Conservation (phyloP, 2,113 vertebrate species). For the Amblyornis subalaris region DNA sequence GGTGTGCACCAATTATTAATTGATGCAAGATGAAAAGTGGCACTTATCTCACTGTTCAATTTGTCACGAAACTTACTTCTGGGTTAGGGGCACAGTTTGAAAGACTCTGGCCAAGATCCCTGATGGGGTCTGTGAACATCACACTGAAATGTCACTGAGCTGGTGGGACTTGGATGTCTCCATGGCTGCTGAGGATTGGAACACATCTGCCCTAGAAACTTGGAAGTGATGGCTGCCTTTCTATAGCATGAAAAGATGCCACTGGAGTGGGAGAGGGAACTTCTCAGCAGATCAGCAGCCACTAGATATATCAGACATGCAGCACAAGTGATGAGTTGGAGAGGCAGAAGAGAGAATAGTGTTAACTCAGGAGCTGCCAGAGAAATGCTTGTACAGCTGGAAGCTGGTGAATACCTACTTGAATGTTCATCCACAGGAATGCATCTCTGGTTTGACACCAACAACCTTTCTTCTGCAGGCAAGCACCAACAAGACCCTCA, state of each 20-base stretch:
- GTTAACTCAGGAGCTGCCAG: background rate
- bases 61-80: background rate
- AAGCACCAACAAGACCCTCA: background rate
- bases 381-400: background rate
- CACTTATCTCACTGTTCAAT: background rate
- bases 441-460: background rate
- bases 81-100: background rate
- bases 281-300: background rate
- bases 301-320: background rate
- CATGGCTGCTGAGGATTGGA: background rate
- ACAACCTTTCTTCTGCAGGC: background rate
- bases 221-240: background rate
- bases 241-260: background rate
- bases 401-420: background rate
- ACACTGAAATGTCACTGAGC: background rate
- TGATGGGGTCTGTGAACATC: background rate
- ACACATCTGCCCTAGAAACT: background rate
- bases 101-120: background rate
- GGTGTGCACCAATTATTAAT: background rate
- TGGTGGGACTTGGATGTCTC: background rate
- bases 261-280: background rate
- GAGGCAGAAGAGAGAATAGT: background rate
- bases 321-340: background rate
- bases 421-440: background rate
- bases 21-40: background rate